Percentiles rank a stretch among this genome's conserved stretches.
Evolutionary conservation across 2,888 invertebrate species (phyloP).

Genomic region (Mythimna ferrago): DNA sequence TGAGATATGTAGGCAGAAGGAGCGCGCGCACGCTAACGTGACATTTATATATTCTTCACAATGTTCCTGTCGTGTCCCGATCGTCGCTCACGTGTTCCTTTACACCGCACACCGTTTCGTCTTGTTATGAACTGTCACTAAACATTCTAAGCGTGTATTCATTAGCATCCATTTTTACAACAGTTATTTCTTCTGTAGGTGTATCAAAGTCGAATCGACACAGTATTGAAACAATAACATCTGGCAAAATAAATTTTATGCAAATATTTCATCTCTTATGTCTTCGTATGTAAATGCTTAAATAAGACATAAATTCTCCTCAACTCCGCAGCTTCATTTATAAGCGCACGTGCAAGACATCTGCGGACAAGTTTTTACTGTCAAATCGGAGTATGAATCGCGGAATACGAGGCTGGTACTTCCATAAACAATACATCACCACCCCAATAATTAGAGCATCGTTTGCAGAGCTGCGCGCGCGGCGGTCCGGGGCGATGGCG

Average conservation of each 20-base stretch:
- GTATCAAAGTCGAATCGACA: slow-evolving; percentile 40
- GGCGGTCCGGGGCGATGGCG: slow-evolving; percentile 66
- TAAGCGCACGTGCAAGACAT: slow-evolving; percentile 68
- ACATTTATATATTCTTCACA: slow-evolving; percentile 88
- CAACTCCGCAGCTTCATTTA: slow-evolving; percentile 66
- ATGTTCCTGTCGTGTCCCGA: slow-evolving; percentile 84
- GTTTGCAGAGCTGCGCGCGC: slow-evolving; percentile 69
- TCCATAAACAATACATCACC: slow-evolving; percentile 80
- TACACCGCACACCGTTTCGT: slow-evolving; percentile 76
- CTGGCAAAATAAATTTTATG: slow-evolving; percentile 37
- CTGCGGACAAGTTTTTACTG: slow-evolving; percentile 60
- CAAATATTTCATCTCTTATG: slow-evolving; percentile 45
- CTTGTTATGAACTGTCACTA: slow-evolving; percentile 67
- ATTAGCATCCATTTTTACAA: slow-evolving; percentile 50
- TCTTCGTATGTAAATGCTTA: slow-evolving; percentile 51
- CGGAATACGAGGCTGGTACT: slow-evolving; percentile 54
- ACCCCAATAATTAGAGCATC: slow-evolving; percentile 82
- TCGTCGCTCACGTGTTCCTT: slow-evolving; percentile 77
- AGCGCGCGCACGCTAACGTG: slow-evolving; percentile 80
- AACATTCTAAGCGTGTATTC: slow-evolving; percentile 44
- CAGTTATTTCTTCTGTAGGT: slow-evolving; percentile 4
- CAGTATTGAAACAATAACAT: slow-evolving; percentile 34
- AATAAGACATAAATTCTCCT: slow-evolving; percentile 63
- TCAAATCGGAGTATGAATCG: slow-evolving; percentile 60
- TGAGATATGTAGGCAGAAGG: slow-evolving; percentile 75